Conservation (phyloP, 2,113 vertebrate genomes). For the Noctilio leporinus region DNA sequence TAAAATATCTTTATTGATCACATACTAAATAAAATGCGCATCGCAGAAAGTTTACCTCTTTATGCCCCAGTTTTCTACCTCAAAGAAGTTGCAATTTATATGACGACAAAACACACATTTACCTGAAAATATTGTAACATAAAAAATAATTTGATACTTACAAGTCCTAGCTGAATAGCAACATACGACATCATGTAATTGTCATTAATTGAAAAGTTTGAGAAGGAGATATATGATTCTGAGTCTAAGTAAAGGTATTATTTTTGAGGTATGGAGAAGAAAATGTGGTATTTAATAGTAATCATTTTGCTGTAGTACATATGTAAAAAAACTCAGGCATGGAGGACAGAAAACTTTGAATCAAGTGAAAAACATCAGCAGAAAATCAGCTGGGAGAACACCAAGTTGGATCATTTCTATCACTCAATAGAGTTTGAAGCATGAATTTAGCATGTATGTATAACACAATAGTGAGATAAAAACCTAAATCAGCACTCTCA, state of each 20-base stretch:
- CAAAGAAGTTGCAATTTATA: not conserved
- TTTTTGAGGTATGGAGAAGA: not conserved
- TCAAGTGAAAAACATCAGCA: not conserved
- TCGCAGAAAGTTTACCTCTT: not conserved
- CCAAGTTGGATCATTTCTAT: not conserved
- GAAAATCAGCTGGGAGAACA: not conserved
- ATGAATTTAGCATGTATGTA: not conserved
- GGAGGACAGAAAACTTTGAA: not conserved
- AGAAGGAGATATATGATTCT: not conserved
- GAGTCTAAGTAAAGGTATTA: not conserved
- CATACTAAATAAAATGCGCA: not conserved
- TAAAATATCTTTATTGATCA: not conserved
- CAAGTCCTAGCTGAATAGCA: not conserved
- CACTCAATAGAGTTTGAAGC: not conserved
- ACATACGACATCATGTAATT: not conserved
- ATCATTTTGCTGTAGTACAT: not conserved
- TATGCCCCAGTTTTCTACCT: not conserved
- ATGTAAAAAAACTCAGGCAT: not conserved
- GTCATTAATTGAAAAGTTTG: not conserved
- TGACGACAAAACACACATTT: not conserved
- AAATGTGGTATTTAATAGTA: not conserved
- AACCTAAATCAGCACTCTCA: not conserved
- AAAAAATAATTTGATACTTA: not conserved
- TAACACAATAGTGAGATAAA: not conserved
- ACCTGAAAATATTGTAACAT: not conserved